phyloP scores from a whole-genome alignment of 2,797 vertebrate genomes.

The Neosalanx taihuensis region DNA sequence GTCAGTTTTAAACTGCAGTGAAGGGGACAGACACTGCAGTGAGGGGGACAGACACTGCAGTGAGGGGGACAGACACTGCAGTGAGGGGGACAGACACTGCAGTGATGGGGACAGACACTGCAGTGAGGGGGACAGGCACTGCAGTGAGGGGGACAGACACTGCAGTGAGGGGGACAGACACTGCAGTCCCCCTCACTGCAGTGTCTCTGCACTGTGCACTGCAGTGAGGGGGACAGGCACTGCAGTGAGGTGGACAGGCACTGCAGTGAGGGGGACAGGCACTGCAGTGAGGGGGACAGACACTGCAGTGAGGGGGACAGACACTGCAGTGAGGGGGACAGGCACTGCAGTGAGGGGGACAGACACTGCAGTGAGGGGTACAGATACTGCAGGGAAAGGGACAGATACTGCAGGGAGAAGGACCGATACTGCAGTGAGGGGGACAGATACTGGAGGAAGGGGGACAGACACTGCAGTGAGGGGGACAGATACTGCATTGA shows the following conservation, averaged over 20 bases:
- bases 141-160: no score
- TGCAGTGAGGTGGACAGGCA: no score
- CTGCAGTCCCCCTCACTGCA: no score
- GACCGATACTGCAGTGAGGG: constrained; percentile 48
- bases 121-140: no score
- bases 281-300: no score
- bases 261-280: no score
- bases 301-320: no score
- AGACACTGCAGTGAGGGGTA: constrained; percentile 48
- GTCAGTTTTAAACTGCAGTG: constrained; percentile 66
- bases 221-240: no score
- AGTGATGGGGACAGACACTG: constrained; percentile 35
- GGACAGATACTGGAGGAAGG: constrained; percentile 46
- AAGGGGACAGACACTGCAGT: constrained; percentile 51
- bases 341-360: no score
- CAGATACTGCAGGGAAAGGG: constrained; percentile 52
- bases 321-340: no score
- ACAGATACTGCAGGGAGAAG: constrained; percentile 48
- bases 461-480: constrained; percentile 47
- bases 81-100: constrained; percentile 46
- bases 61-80: constrained; percentile 46
- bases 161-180: no score
- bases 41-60: constrained; percentile 46
- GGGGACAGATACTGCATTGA: constrained; percentile 52
- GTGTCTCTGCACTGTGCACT: no score